These are phyloP conservation scores for Leptinotarsa juncta DNA, from an alignment of 2,888 invertebrate genomes.

Conservation along the genomic window DNA sequence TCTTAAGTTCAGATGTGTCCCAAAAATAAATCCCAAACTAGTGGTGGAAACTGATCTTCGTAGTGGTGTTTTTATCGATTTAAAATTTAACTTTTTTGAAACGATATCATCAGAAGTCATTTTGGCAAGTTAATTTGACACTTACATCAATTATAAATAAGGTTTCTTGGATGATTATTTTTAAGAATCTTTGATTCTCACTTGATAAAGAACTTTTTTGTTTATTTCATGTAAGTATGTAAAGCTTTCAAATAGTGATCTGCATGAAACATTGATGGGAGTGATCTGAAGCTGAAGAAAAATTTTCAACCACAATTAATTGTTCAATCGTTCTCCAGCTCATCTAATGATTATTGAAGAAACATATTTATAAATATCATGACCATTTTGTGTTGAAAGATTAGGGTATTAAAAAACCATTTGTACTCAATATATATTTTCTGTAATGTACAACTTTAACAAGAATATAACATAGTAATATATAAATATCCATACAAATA, in stretches of 20 bases:
- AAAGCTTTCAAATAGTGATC: too few species aligned
- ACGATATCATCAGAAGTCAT: slow-evolving; percentile 41
- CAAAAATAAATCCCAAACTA: slow-evolving; percentile 47
- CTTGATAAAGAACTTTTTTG: too few species aligned
- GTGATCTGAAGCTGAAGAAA: too few species aligned
- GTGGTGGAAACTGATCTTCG: slow-evolving; percentile 52
- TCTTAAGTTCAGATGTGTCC: slow-evolving; percentile 52
- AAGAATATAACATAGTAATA: slow-evolving; percentile 52
- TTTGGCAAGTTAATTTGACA: slow-evolving; percentile 27
- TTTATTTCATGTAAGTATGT: too few species aligned
- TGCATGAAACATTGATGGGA: too few species aligned
- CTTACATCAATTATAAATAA: background rate
- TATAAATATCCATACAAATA: slow-evolving; percentile 53
- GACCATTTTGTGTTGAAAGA: background rate
- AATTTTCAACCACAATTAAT: too few species aligned
- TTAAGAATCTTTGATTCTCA: too few species aligned
- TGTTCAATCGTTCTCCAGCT: too few species aligned
- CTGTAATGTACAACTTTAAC: slow-evolving; percentile 54
- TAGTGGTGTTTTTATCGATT: slow-evolving; percentile 44
- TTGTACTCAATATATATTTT: slow-evolving; percentile 51
- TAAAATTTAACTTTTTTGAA: slow-evolving; percentile 44
- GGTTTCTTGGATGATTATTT: too few species aligned
- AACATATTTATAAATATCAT: too few species aligned
- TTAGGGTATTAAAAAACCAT: slow-evolving; percentile 26
- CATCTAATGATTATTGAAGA: too few species aligned